phyloP scores from a whole-genome alignment of 2,888 invertebrate species.

The Acleris cristana region DNA sequence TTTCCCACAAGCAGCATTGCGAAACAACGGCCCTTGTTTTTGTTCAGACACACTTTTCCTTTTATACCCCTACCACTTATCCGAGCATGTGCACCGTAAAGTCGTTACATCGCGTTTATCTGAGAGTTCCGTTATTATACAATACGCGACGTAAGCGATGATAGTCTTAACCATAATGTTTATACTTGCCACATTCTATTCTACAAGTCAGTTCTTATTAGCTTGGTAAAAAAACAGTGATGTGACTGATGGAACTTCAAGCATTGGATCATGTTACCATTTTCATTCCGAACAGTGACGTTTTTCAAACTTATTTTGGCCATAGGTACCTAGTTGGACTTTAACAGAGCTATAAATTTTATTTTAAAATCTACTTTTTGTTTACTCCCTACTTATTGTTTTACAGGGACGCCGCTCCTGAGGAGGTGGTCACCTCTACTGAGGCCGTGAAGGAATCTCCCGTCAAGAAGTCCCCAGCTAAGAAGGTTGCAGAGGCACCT shows the following conservation, averaged over 20 bases:
- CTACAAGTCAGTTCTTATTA: background rate
- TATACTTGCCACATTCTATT: background rate
- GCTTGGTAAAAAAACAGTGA: background rate
- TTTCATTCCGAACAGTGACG: no score
- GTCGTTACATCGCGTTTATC: conserved; percentile 59
- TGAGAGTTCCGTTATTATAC: conserved; percentile 56
- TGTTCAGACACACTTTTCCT: conserved; percentile 77
- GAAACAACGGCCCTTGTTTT: conserved; percentile 74
- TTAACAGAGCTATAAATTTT: no score
- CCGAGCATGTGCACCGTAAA: conserved; percentile 53
- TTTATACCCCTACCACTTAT: conserved; percentile 61
- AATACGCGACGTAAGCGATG: conserved; percentile 37
- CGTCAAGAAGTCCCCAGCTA: conserved; percentile 78
- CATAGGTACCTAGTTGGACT: no score
- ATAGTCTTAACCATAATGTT: background rate
- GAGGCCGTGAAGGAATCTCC: conserved; percentile 76
- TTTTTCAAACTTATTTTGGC: no score
- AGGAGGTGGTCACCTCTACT: conserved; percentile 79
- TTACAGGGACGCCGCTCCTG: conserved; percentile 76
- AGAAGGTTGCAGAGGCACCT: conserved; percentile 73
- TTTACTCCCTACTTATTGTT: conserved; percentile 22
- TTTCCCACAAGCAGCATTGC: conserved; percentile 80
- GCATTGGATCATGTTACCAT: no score
- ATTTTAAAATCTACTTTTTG: background rate
- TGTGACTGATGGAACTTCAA: no score